Base-by-base conservation (phyloP, 2,797 vertebrate species). In the Enoplosus armatus region DNA sequence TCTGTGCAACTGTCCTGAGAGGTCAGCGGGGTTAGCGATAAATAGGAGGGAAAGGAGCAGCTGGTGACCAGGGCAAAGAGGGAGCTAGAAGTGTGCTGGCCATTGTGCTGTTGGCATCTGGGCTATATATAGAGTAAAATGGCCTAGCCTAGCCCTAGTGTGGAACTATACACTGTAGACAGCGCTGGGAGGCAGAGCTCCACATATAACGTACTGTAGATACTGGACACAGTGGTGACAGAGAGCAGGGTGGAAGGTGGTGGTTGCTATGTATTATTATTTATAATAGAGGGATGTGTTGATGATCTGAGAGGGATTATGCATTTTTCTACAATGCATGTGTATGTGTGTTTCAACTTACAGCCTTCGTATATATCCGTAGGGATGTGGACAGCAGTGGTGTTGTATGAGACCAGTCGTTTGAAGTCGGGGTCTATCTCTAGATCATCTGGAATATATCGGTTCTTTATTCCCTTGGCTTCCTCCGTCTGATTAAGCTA, bases 351-450 rank as follows among this genome's bases (percentile, higher is more conserved):
- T 65, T 75, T 78, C 9, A 90, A 99, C 98, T 99, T 94, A 99
- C 98, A 99, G 90, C 98, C 97, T 87, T 99, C 97, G 10, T 98
- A 99, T 90, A 99, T 99, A 81, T 99, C 98, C 0, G 98, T 99
- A 14, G 98, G 98, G 86, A 99, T 99, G 85, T 99, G 98, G 64
- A 99, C 98, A 0, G 97, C 98, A 9, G 98, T 96, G 54, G 97
- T 96, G 70, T 98, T 98, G 92, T 97, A 98, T 24, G 97, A 98
- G 0, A 98, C 96, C 12, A 93, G 94, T 0, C 98, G 93, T 56
- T 96, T 95, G 91, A 99, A 99, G 83, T 95, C 93, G 1, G 96
- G 94, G 87, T 99, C 97, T 0, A 96, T 88, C 35, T 96, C 90
- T 77, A 99, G 98, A 10, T 97, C 95, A 1, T 96, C 95, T 2